phyloP scores from a whole-genome alignment of 2,113 vertebrate species.

The Salvator merianae region DNA sequence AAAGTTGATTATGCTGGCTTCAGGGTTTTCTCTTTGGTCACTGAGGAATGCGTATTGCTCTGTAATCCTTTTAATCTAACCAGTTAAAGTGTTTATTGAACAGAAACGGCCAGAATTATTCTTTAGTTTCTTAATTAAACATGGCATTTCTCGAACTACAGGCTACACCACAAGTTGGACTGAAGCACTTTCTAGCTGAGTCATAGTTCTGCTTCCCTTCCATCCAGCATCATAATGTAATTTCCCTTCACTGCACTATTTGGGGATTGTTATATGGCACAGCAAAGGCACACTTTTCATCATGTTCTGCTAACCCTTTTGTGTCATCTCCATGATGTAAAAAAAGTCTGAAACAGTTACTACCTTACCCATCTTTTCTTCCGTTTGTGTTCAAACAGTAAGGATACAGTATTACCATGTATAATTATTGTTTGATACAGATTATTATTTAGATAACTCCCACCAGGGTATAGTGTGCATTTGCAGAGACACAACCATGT shows the following conservation, averaged over 20 bases:
- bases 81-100: neutral
- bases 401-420: neutral
- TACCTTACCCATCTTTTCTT: neutral
- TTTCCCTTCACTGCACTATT: no score
- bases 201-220: no score
- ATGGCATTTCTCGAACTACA: no score
- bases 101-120: neutral
- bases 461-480: neutral
- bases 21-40: neutral
- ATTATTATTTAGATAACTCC: neutral
- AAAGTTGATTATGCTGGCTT: slow-evolving; percentile 14
- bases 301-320: no score
- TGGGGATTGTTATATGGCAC: no score
- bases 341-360: neutral
- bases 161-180: no score
- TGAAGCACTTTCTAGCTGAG: no score
- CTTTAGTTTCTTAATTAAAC: neutral
- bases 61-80: neutral
- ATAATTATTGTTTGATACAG: neutral
- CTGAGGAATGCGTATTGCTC: neutral
- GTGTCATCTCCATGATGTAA: no score
- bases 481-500: neutral
- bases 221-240: no score
- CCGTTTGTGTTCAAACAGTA: neutral
- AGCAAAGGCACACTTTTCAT: no score